Evolutionary conservation across 2,797 vertebrate genomes (phyloP).

Genomic region (Manis javanica): DNA sequence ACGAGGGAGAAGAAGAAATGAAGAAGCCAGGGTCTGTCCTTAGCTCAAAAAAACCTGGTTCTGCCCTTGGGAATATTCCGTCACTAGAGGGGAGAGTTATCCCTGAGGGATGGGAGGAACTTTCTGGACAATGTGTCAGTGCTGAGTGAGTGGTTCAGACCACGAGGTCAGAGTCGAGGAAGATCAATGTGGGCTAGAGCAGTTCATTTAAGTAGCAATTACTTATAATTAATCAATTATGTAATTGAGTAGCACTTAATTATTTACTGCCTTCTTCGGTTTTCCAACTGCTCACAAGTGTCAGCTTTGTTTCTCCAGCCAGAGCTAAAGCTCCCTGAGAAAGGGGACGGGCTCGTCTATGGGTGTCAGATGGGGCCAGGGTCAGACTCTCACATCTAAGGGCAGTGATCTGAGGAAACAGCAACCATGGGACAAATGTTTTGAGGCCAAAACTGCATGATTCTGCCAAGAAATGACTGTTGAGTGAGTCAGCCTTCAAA

Average conservation of each 20-base stretch:
- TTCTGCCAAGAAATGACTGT: constrained; percentile 42
- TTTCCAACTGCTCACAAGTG: constrained; percentile 62
- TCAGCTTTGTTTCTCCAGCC: constrained; percentile 38
- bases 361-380: not conserved
- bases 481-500: not conserved
- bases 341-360: not conserved
- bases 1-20: not conserved
- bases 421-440: not conserved
- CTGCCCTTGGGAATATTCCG: not conserved
- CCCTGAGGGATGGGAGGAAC: not conserved
- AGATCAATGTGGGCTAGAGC: constrained; percentile 77
- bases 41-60: not conserved
- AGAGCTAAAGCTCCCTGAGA: not conserved
- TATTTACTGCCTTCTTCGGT: constrained; percentile 79
- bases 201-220: constrained; percentile 82
- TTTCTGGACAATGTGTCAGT: not conserved
- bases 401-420: not conserved
- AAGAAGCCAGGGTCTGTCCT: not conserved
- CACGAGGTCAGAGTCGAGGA: constrained; percentile 51
- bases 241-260: constrained; percentile 82
- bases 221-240: constrained; percentile 84
- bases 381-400: not conserved
- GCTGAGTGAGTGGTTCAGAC: not conserved
- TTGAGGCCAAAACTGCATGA: not conserved
- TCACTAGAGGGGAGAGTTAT: not conserved